Evolutionary conservation across 2,113 vertebrate species (phyloP).

Genomic region (Sterna hirundo): DNA sequence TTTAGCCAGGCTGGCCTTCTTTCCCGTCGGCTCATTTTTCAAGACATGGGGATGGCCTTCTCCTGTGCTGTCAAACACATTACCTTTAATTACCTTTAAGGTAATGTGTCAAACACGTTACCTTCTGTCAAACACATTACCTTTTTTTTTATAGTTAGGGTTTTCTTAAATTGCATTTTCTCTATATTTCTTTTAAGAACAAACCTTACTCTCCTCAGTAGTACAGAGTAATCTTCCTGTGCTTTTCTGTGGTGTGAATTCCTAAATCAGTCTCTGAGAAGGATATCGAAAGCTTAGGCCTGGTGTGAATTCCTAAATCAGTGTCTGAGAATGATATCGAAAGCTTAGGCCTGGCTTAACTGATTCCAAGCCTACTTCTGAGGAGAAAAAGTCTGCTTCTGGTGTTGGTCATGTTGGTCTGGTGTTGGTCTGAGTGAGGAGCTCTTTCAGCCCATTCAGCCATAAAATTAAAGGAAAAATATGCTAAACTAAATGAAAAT

Average conservation of each 20-base stretch:
- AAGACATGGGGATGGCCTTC: no score
- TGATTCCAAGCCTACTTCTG: background rate
- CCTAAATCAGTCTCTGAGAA: background rate
- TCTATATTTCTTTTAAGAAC: background rate
- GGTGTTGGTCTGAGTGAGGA: background rate
- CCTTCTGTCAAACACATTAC: background rate
- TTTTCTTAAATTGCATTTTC: conserved; percentile 8
- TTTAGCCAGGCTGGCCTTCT: no score
- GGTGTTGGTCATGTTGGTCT: background rate
- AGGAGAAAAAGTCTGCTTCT: background rate
- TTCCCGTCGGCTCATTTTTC: no score
- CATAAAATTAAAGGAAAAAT: background rate
- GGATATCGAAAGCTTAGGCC: background rate
- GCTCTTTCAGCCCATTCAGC: background rate
- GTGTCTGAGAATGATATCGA: background rate
- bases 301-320: background rate
- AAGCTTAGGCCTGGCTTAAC: background rate
- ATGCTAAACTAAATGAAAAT: background rate
- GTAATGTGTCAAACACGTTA: no score
- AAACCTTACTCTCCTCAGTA: background rate
- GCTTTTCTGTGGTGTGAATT: background rate
- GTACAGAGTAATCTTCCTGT: background rate
- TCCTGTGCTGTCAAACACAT: no score
- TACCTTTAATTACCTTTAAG: no score
- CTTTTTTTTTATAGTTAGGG: background rate